These are phyloP conservation scores for Allobates femoralis DNA, from an alignment of 2,797 vertebrate species.

Conservation along the genomic window DNA sequence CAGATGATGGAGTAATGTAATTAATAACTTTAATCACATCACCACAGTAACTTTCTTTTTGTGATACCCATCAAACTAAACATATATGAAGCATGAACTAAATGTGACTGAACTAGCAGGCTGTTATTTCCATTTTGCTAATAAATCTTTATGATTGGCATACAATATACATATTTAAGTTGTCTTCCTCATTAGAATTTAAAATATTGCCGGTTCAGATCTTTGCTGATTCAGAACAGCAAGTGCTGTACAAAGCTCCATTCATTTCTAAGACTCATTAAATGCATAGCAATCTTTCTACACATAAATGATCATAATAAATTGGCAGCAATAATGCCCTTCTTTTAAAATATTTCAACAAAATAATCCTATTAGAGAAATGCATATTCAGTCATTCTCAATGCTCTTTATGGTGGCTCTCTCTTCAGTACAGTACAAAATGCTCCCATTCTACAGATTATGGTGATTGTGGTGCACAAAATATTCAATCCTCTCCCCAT, in stretches of 20 bases:
- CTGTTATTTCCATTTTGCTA: background rate
- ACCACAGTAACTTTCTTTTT: background rate
- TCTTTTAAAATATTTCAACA: constrained; percentile 4
- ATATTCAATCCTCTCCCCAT: background rate
- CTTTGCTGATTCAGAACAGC: constrained; percentile 19
- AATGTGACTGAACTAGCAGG: background rate
- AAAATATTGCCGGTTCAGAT: background rate
- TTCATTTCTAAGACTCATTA: constrained; percentile 46
- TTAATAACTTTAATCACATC: background rate
- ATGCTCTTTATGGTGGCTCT: background rate
- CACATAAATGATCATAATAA: constrained; percentile 14
- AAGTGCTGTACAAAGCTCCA: constrained; percentile 6
- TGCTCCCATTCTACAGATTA: background rate
- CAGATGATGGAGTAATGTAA: background rate
- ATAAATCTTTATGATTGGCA: constrained; percentile 47
- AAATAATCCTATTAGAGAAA: background rate
- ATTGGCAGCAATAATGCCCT: constrained; percentile 10
- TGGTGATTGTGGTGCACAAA: background rate
- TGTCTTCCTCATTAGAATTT: constrained; percentile 41
- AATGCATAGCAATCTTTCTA: constrained; percentile 12
- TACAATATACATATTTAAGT: constrained; percentile 30
- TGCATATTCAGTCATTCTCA: background rate
- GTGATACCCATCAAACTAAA: background rate
- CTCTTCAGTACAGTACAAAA: background rate
- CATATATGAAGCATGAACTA: background rate